Conservation (phyloP, 2,888 invertebrate species). For the Diaprepes abbreviatus region DNA sequence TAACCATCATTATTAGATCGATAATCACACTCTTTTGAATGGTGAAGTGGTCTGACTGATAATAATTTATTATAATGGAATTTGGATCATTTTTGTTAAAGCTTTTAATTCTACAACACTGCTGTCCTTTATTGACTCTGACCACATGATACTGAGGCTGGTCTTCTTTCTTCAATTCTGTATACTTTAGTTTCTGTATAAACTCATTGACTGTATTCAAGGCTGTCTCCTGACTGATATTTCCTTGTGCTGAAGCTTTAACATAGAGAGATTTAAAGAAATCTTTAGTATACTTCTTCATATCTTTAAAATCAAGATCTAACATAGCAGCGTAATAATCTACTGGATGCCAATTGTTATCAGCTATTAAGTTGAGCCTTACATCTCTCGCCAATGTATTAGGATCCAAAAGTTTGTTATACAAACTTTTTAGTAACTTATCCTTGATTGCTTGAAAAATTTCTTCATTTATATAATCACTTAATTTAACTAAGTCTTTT, state of each 20-base stretch:
- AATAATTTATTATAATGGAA: constrained; percentile 88
- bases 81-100: constrained; percentile 83
- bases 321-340: constrained; percentile 75
- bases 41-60: constrained; percentile 80
- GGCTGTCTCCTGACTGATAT: constrained; percentile 77
- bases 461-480: constrained; percentile 70
- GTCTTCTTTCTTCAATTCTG: constrained; percentile 67
- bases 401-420: constrained; percentile 82
- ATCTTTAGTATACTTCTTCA: constrained; percentile 73
- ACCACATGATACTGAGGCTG: constrained; percentile 73
- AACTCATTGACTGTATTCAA: constrained; percentile 73
- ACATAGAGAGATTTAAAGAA: constrained; percentile 77
- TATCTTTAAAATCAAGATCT: constrained; percentile 72
- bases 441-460: constrained; percentile 82
- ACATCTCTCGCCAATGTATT: constrained; percentile 77
- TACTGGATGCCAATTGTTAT: constrained; percentile 76
- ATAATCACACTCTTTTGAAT: constrained; percentile 76
- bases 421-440: constrained; percentile 75
- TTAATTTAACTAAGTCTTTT: constrained; percentile 74
- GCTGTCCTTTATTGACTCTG: constrained; percentile 78
- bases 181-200: constrained; percentile 71
- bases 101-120: constrained; percentile 76
- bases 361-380: constrained; percentile 66
- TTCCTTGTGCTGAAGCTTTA: constrained; percentile 86
- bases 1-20: constrained; percentile 84